phyloP scores from a whole-genome alignment of 2,113 vertebrate genomes.

The Excalfactoria chinensis region DNA sequence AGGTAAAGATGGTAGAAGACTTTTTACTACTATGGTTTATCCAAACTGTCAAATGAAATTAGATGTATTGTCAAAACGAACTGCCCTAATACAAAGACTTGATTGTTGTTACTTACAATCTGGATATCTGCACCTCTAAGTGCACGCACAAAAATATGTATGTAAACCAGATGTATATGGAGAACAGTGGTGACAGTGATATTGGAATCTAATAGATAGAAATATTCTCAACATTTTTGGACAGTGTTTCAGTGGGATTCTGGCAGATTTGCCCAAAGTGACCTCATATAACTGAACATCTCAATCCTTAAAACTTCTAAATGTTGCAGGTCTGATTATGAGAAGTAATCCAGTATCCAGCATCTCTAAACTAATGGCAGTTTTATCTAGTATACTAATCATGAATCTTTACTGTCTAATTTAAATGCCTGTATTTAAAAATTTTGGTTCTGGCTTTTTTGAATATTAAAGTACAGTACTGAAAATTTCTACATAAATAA shows the following conservation, averaged over 20 bases:
- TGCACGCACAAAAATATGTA: fast-evolving
- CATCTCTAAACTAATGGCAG: neutral
- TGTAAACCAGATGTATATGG: neutral
- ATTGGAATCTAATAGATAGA: neutral
- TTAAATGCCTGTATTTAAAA: neutral
- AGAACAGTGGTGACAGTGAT: neutral
- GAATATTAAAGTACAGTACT: neutral
- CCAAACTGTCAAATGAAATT: neutral
- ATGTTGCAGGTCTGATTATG: neutral
- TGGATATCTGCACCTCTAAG: neutral
- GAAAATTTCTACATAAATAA: neutral
- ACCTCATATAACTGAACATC: neutral
- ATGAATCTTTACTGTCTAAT: neutral
- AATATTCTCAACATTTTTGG: neutral
- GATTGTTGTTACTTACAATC: neutral
- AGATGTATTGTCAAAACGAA: neutral
- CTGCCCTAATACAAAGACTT: neutral
- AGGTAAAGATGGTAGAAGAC: neutral
- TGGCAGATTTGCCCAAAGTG: neutral
- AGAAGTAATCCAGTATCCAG: neutral
- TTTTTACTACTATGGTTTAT: neutral
- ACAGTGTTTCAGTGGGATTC: neutral
- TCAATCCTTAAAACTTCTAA: neutral
- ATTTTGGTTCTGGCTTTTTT: neutral
- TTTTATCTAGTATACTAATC: neutral